Base-by-base conservation (phyloP, 2,888 invertebrate species). In the Epinotia ramella region DNA sequence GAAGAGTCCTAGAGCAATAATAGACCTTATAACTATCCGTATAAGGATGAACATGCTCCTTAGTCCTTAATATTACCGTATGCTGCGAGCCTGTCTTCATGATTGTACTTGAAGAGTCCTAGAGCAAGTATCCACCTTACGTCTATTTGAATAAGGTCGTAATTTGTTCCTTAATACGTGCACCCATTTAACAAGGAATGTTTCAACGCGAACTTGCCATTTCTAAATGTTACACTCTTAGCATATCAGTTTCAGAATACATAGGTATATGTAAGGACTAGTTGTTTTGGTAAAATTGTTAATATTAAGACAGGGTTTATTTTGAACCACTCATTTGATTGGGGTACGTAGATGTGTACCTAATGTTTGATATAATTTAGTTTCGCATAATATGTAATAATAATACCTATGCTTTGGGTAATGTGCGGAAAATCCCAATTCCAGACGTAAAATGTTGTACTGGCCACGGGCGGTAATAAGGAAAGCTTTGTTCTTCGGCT, bases 231-330 rank as follows among this genome's bases (percentile, higher is more conserved):
- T 86, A 87, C 88, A 88, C 88, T 84, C 80, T 81, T 86, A 87
- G 90, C 91, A 91, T 91, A 91, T 91, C 91, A 91, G 86, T 89
- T 87, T 86, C 86, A 86, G 84, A 82, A 86, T 82, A 81, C 80
- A 81, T 88, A 89, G 84, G 75, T 87, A 81, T 88, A 89, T 84
- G 75, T 87, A 84, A 83, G 82, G 75, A 73, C 80, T 86, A 88
- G 85, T 87, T 87, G 86, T 86, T 87, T 88, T 87, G 84, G 82
- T 88, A 83, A 83, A 66, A 53, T 49, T 57, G 62, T 60, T 75
- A 71, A 65, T 82, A 73, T 78, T 79, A 46, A 28, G 6, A 28
- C 11, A n/a, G 28, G 46, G 60, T 24, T 69, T 5, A 46, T 79
- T 78, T 83, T 84, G 82, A 80, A 78, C 46, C 33, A 11, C 49